Conservation (phyloP, 2,888 invertebrate species). For the Eupithecia dodoneata region DNA sequence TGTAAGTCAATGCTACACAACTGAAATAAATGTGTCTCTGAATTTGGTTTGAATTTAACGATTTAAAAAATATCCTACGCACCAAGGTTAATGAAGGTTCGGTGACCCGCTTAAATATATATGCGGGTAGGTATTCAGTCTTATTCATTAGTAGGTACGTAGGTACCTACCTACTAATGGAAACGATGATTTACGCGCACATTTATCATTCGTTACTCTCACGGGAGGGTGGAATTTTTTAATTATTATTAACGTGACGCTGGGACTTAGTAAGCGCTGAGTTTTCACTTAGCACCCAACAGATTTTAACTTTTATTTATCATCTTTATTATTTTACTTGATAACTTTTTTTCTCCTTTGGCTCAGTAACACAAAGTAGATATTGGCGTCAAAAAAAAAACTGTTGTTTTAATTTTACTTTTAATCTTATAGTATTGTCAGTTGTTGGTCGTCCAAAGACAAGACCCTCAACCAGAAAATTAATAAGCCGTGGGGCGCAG, state of each 20-base stretch:
- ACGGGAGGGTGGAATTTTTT: constrained; percentile 1
- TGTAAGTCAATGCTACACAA: no score
- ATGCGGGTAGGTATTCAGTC: no score
- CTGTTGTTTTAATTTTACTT: neutral
- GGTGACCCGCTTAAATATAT: neutral
- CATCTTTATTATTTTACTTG: neutral
- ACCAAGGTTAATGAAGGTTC: neutral
- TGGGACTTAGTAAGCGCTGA: neutral
- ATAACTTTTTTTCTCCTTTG: neutral
- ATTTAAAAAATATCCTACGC: neutral
- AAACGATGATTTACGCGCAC: constrained; percentile 1
- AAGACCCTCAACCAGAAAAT: no score
- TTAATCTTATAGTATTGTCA: no score
- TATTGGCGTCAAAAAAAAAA: neutral
- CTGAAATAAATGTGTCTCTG: neutral
- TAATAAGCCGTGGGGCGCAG: no score
- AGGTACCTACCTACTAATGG: neutral
- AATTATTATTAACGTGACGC: neutral
- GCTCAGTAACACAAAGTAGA: neutral
- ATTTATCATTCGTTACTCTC: constrained; percentile 9
- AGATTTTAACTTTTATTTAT: neutral
- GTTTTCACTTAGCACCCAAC: neutral
- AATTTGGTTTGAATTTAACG: neutral
- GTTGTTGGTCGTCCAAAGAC: no score
- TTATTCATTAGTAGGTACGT: no score